phyloP scores from a whole-genome alignment of 2,797 vertebrate species.

The Lycodopsis pacificus region DNA sequence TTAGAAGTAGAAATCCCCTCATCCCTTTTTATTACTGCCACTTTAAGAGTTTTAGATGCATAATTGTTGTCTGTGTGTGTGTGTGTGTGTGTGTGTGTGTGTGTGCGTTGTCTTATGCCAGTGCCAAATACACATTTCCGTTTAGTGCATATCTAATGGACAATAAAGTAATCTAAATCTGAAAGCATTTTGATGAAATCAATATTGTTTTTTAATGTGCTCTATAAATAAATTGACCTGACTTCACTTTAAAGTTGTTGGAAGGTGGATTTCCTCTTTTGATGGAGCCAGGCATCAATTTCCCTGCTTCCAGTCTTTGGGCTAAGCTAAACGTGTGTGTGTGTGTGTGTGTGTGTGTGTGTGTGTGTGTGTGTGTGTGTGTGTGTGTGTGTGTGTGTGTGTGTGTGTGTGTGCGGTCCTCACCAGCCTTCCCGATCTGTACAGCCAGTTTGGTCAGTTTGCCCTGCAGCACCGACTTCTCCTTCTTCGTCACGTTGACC shows the following conservation, averaged over 20 bases:
- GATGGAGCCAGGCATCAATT: background rate
- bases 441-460: slow-evolving; percentile 95
- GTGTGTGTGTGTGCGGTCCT: slow-evolving; percentile 33
- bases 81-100: too few species aligned
- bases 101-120: too few species aligned
- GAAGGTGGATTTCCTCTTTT: background rate
- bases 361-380: background rate
- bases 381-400: background rate
- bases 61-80: background rate
- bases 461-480: slow-evolving; percentile 98
- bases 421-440: slow-evolving; percentile 97
- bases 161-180: background rate
- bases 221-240: background rate
- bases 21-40: background rate
- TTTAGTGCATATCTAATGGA: background rate
- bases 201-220: background rate
- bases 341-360: background rate
- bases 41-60: background rate
- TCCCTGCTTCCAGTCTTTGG: background rate
- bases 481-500: slow-evolving; percentile 93
- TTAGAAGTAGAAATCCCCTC: background rate
- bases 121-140: background rate
- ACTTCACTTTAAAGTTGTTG: background rate
- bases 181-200: background rate
- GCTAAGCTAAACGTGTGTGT: background rate